Conservation (phyloP, 2,888 invertebrate genomes). For the Tachystola acroxantha region DNA sequence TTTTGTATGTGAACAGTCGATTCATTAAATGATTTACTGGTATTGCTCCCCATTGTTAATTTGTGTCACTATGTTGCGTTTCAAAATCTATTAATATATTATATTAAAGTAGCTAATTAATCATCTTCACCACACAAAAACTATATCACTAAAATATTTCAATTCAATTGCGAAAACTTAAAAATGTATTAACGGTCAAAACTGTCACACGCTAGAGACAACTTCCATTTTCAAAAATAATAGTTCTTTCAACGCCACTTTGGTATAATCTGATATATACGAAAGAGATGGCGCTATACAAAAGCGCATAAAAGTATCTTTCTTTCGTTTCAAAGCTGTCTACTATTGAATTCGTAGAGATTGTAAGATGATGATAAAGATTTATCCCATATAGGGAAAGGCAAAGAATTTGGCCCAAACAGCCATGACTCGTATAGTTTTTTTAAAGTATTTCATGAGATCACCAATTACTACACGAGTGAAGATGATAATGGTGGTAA, state of each 20-base stretch:
- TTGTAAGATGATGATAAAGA: too few relatives aligned
- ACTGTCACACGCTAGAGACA: conserved; percentile 45
- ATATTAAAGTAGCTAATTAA: not conserved
- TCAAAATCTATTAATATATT: not conserved
- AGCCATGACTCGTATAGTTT: too few relatives aligned
- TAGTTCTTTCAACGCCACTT: conserved; percentile 11
- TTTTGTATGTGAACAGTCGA: conserved; percentile 36
- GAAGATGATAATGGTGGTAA: too few relatives aligned
- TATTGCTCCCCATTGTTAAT: conserved; percentile 60
- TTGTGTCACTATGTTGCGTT: not conserved
- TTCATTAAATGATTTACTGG: conserved; percentile 53
- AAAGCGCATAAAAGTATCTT: too few relatives aligned
- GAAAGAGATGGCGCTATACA: conserved; percentile 4
- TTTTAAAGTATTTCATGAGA: too few relatives aligned
- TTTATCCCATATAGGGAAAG: too few relatives aligned
- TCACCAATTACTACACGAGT: too few relatives aligned
- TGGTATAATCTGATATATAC: not conserved
- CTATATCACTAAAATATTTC: not conserved
- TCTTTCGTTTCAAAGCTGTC: too few relatives aligned
- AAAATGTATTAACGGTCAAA: conserved; percentile 63
- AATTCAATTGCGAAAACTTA: conserved; percentile 17
- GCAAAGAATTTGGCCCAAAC: too few relatives aligned
- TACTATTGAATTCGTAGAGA: too few relatives aligned
- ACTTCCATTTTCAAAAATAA: conserved; percentile 52
- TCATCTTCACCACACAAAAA: conserved; percentile 5